These are phyloP conservation scores for Papilio machaon DNA, from an alignment of 1,140 invertebrate species.

Conservation along the genomic window DNA sequence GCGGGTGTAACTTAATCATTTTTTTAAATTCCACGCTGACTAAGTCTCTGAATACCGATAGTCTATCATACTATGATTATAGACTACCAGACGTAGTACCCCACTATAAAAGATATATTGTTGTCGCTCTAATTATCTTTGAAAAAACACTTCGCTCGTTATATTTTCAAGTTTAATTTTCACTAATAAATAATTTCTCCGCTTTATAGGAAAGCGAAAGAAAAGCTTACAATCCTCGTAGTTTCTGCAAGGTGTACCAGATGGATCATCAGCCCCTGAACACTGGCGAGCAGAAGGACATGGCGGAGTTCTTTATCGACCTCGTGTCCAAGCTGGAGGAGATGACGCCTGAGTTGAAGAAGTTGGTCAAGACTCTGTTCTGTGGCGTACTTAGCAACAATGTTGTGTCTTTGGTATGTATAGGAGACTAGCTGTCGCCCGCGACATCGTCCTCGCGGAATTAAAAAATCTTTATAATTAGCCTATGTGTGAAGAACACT, in stretches of 20 bases:
- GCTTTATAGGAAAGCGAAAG: conserved; percentile 91
- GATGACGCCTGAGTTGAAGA: conserved; percentile 96
- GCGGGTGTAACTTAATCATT: too few relatives aligned
- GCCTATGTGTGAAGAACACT: too few relatives aligned
- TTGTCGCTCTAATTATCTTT: too few relatives aligned
- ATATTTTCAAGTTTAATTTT: not conserved
- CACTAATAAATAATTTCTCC: not conserved
- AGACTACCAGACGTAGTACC: too few relatives aligned
- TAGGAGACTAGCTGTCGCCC: not conserved
- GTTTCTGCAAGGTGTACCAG: conserved; percentile 97
- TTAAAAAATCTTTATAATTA: too few relatives aligned
- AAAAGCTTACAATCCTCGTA: conserved; percentile 96
- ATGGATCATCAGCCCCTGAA: conserved; percentile 98
- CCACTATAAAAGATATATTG: too few relatives aligned
- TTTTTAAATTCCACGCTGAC: too few relatives aligned
- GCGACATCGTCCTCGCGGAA: too few relatives aligned
- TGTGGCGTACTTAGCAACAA: conserved; percentile 97
- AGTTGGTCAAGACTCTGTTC: conserved; percentile 94
- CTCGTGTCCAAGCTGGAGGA: conserved; percentile 97
- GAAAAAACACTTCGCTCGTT: too few relatives aligned
- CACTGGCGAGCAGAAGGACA: conserved; percentile 98
- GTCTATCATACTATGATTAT: too few relatives aligned
- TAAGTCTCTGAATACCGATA: too few relatives aligned
- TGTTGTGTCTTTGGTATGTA: conserved; percentile 91
- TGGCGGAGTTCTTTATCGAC: conserved; percentile 99